Percentiles rank a stretch among this genome's conserved stretches.
Conservation (phyloP, 1,140 invertebrate species). For the Helicoverpa zea region DNA sequence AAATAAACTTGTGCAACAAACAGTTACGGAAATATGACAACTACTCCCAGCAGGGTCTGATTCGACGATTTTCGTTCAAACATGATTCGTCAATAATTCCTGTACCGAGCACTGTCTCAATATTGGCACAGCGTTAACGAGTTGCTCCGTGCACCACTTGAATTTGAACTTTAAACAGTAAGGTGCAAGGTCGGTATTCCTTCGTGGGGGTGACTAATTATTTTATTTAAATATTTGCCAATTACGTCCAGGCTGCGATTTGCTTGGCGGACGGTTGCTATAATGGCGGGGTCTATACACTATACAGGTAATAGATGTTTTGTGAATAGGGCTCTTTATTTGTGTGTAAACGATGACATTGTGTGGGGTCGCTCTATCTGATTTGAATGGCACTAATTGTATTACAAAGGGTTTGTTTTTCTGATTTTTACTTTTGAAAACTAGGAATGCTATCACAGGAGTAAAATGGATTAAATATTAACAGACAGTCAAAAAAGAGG, state of each 20-base stretch:
- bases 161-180: conserved; percentile 36
- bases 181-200: conserved; percentile 34
- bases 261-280: conserved; percentile 40
- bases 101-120: conserved; percentile 53
- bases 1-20: conserved; percentile 11
- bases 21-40: conserved; percentile 30
- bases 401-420: neutral
- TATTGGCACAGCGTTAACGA: conserved; percentile 60
- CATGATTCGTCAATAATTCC: conserved; percentile 58
- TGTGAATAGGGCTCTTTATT: conserved; percentile 25
- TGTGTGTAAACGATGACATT: conserved; percentile 6
- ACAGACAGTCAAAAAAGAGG: too few relatives aligned
- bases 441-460: too few relatives aligned
- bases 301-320: conserved; percentile 43
- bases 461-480: too few relatives aligned
- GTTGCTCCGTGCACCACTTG: conserved; percentile 15
- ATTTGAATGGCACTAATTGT: neutral
- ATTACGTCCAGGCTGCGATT: conserved; percentile 54
- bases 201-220: conserved; percentile 53
- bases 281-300: conserved; percentile 36
- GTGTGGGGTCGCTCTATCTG: conserved; percentile 16
- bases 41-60: conserved; percentile 18
- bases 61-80: conserved; percentile 52
- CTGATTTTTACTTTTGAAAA: neutral
- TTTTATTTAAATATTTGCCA: conserved; percentile 67